Evolutionary conservation across 2,888 invertebrate genomes (phyloP).

Genomic region (Drosophila peninsularis): DNA sequence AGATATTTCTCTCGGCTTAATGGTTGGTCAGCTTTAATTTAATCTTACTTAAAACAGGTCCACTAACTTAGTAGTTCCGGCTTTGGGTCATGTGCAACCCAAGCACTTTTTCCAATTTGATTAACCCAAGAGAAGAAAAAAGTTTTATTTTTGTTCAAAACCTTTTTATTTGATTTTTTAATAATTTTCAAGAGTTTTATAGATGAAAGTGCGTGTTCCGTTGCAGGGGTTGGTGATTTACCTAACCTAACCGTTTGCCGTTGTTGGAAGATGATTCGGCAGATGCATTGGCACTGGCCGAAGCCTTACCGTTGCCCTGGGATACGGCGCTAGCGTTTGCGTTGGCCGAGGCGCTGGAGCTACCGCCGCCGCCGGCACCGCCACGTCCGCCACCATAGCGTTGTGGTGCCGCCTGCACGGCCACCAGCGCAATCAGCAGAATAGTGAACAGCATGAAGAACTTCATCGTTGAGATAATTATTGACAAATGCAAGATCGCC

Average conservation of each 20-base stretch:
- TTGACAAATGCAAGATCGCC: conserved; percentile 37
- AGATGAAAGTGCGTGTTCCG: neutral
- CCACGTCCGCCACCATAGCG: neutral
- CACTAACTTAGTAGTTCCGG: neutral
- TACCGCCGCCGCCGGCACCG: neutral
- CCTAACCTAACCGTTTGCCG: neutral
- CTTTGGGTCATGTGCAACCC: too few relatives aligned
- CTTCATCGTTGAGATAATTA: conserved; percentile 54
- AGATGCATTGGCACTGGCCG: conserved; percentile 5
- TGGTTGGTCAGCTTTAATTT: neutral
- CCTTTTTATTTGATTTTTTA: conserved; percentile 2
- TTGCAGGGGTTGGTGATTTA: neutral
- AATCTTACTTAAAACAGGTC: neutral
- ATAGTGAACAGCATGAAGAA: conserved; percentile 62
- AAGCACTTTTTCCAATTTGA: neutral
- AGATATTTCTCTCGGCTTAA: neutral
- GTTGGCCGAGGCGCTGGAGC: neutral
- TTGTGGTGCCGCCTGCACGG: conserved; percentile 47
- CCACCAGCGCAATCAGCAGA: conserved; percentile 54
- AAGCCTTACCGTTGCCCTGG: neutral
- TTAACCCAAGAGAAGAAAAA: neutral
- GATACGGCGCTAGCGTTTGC: conserved; percentile 16
- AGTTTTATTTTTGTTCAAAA: neutral
- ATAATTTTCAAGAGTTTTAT: neutral
- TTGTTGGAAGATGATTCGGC: neutral